Evolutionary conservation across 1,140 invertebrate species (phyloP).

Genomic region (Cydia strobilella): DNA sequence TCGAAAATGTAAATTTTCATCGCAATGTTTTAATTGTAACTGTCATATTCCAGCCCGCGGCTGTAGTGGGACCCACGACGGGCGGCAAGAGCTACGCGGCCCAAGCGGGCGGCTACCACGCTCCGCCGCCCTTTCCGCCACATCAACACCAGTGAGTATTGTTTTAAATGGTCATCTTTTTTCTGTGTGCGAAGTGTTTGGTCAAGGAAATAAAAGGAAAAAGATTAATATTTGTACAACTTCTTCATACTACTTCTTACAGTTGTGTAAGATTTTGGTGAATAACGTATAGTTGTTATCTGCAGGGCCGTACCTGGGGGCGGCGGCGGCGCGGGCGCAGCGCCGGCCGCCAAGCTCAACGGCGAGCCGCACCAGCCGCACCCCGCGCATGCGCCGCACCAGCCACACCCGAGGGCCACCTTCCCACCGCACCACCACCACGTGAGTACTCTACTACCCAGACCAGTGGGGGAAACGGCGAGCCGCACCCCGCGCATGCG

Average conservation of each 20-base stretch:
- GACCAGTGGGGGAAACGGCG: no score
- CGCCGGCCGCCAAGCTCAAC: conserved; percentile 62
- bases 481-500: conserved; percentile 43
- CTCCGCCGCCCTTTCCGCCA: conserved; percentile 59
- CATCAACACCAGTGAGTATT: conserved; percentile 51
- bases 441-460: no score
- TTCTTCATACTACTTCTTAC: no score
- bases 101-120: conserved; percentile 66
- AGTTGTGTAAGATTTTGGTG: no score
- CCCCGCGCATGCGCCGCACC: not conserved
- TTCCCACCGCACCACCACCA: conserved; percentile 64
- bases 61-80: conserved; percentile 43
- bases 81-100: conserved; percentile 71
- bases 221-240: no score
- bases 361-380: conserved; percentile 62
- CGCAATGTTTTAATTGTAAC: no score
- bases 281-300: not conserved
- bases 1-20: no score
- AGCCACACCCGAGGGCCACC: conserved; percentile 53
- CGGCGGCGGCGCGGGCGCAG: conserved; percentile 35
- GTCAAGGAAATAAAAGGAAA: no score
- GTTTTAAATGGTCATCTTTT: no score
- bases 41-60: no score
- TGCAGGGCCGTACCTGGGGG: not conserved
- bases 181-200: no score